Conservation (phyloP, 2,113 vertebrate species). For the Hypocryptadius cinnamomeus region DNA sequence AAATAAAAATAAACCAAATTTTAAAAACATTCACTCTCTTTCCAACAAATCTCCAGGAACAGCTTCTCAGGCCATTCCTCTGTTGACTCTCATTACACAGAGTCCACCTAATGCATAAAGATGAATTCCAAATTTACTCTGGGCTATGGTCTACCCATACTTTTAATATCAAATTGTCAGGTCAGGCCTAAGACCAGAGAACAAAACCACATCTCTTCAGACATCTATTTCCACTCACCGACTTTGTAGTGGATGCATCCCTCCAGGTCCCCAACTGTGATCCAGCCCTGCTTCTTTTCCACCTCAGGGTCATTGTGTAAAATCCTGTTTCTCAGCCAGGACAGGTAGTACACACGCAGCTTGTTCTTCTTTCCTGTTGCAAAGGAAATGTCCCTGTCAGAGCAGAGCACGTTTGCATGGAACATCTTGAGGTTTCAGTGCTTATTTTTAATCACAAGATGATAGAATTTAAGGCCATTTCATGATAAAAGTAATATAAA, state of each 20-base stretch:
- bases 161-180: not conserved
- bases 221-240: slow-evolving; percentile 69
- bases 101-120: not conserved
- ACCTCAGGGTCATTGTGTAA: slow-evolving; percentile 98
- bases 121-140: not conserved
- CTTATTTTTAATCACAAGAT: not conserved
- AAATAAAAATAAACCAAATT: slow-evolving; percentile 37
- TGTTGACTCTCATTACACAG: not conserved
- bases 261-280: slow-evolving; percentile 94
- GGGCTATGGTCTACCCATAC: not conserved
- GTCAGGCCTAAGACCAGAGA: not conserved
- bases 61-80: not conserved
- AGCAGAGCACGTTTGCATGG: rapidly evolving
- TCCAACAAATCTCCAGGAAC: not conserved
- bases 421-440: not conserved
- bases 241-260: slow-evolving; percentile 99
- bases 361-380: slow-evolving; percentile 93
- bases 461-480: not conserved
- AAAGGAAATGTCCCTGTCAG: not conserved
- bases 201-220: not conserved
- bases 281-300: slow-evolving; percentile 99
- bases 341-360: slow-evolving; percentile 95
- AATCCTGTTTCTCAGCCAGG: slow-evolving; percentile 97
- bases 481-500: not conserved
- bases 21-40: not conserved